Percentiles rank a stretch among this genome's conserved stretches.
phyloP scores from a whole-genome alignment of 1,140 invertebrate genomes.

The Idris sp. region DNA sequence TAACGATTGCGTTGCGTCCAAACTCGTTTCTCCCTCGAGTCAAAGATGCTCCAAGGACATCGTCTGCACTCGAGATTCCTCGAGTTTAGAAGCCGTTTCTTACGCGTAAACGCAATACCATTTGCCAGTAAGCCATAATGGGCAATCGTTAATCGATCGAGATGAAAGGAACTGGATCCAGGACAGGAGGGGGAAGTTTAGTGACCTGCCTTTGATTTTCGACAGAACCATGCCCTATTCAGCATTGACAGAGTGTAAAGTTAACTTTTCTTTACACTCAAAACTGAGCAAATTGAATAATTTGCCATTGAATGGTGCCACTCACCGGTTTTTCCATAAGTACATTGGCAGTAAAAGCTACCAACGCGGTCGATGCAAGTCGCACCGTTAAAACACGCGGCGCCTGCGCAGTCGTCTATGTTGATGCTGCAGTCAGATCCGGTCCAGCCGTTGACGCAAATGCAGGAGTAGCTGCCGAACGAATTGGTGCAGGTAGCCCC shows the following conservation, averaged over 20 bases:
- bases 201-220: conserved; percentile 6
- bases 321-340: conserved; percentile 94
- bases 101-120: conserved; percentile 38
- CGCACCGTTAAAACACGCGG: conserved; percentile 97
- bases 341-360: conserved; percentile 96
- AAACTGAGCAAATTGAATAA: conserved; percentile 1
- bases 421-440: conserved; percentile 94
- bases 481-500: conserved; percentile 96
- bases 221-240: too few relatives aligned
- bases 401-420: conserved; percentile 94
- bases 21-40: conserved; percentile 54
- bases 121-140: conserved; percentile 39
- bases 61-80: conserved; percentile 53
- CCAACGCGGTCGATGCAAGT: conserved; percentile 97
- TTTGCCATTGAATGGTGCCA: too few relatives aligned
- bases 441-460: conserved; percentile 97
- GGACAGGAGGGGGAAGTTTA: conserved; percentile 15
- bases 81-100: conserved; percentile 41
- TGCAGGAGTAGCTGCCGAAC: conserved; percentile 93
- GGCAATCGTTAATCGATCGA: conserved; percentile 41
- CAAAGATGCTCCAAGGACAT: conserved; percentile 48
- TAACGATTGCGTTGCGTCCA: conserved; percentile 51
- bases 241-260: too few relatives aligned
- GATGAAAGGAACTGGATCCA: conserved; percentile 21
- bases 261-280: too few relatives aligned